Evolutionary conservation across 2,113 vertebrate genomes (phyloP).

Genomic region (Empidonax alnorum): DNA sequence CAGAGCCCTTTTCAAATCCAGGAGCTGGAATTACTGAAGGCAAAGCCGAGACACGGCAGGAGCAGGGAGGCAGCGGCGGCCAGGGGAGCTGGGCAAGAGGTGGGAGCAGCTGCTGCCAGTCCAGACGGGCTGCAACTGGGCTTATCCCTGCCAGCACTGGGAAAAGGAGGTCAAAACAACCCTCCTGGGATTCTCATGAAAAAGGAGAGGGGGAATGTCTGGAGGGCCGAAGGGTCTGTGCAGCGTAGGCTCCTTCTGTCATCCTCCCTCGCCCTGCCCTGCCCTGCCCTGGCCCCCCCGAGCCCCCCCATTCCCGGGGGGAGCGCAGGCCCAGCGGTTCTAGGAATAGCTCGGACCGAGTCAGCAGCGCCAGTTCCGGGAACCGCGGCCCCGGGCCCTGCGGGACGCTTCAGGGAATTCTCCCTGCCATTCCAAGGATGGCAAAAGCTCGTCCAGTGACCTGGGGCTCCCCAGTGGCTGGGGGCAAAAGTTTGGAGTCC

Average conservation of each 20-base stretch:
- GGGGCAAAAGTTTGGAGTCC: neutral
- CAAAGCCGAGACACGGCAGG: neutral
- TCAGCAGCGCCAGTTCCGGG: constrained; percentile 61
- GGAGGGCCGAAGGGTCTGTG: neutral
- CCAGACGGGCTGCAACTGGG: neutral
- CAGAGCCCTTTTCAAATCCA: neutral
- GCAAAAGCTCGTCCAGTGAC: constrained; percentile 51
- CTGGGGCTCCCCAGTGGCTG: constrained; percentile 8
- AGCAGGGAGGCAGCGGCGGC: neutral
- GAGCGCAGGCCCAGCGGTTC: constrained; percentile 21
- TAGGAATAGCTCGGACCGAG: constrained; percentile 49
- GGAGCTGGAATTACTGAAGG: neutral
- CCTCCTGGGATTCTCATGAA: neutral
- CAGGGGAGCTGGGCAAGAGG: neutral
- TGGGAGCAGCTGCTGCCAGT: neutral
- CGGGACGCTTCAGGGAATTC: constrained; percentile 68
- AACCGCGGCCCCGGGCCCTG: constrained; percentile 9
- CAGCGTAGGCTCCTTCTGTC: neutral
- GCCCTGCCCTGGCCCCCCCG: neutral
- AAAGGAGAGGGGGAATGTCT: neutral
- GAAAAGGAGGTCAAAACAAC: neutral
- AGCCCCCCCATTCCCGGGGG: neutral
- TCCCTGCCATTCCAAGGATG: constrained; percentile 66
- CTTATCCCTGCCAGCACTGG: neutral
- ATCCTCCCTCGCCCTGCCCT: neutral